phyloP scores from a whole-genome alignment of 2,888 invertebrate species.

The Crepidodera aurea region DNA sequence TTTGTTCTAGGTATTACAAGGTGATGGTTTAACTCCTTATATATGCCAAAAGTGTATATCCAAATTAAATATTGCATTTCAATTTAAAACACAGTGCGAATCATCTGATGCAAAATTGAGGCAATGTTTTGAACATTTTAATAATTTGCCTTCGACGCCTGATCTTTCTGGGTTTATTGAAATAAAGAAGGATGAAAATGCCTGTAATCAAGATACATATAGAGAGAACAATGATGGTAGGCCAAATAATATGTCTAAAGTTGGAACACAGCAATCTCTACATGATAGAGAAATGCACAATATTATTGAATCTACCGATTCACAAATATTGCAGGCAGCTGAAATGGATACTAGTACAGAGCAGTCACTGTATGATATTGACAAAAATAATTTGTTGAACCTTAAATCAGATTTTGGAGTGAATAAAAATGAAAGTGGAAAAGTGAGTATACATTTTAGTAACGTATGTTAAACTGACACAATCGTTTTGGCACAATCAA shows the following conservation, averaged over 20 bases:
- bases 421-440: conserved; percentile 39
- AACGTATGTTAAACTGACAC: too few species aligned
- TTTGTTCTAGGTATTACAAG: conserved; percentile 56
- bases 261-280: conserved; percentile 22
- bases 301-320: conserved; percentile 27
- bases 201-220: conserved; percentile 16
- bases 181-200: conserved; percentile 50
- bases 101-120: conserved; percentile 58
- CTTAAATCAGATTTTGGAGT: conserved; percentile 53
- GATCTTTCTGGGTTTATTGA: conserved; percentile 55
- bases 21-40: conserved; percentile 59
- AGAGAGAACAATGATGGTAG: conserved; percentile 35
- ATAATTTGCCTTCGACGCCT: conserved; percentile 50
- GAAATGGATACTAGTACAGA: conserved; percentile 43
- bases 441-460: background rate
- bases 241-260: conserved; percentile 23
- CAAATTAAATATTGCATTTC: conserved; percentile 59
- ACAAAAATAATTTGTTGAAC: conserved; percentile 47
- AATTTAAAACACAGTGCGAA: conserved; percentile 61
- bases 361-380: conserved; percentile 44
- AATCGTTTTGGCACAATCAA: too few species aligned
- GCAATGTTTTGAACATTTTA: conserved; percentile 56
- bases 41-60: conserved; percentile 61
- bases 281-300: conserved; percentile 17
- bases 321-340: conserved; percentile 45